phyloP scores from a whole-genome alignment of 2,113 vertebrate species.

The Petrocephalus zakoni region DNA sequence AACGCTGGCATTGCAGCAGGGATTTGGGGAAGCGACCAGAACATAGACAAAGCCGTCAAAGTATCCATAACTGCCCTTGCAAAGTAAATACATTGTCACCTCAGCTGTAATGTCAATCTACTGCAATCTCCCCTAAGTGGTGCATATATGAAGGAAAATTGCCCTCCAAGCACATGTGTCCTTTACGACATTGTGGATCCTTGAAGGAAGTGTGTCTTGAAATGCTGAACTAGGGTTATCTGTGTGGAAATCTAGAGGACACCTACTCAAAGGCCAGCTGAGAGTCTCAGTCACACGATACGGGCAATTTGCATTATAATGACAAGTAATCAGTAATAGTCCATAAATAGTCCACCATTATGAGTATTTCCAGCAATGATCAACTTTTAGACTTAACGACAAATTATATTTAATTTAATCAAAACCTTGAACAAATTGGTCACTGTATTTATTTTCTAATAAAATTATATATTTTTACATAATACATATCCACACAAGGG shows the following conservation, averaged over 20 bases:
- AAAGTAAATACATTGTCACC: background rate
- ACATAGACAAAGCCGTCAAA: background rate
- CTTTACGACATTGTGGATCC: background rate
- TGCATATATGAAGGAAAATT: background rate
- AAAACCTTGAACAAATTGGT: background rate
- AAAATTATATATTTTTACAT: background rate
- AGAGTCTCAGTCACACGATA: background rate
- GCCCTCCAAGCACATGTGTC: background rate
- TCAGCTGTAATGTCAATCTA: background rate
- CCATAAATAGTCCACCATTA: background rate
- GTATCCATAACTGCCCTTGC: background rate
- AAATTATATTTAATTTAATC: background rate
- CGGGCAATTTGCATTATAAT: background rate
- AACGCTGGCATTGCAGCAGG: too few species aligned
- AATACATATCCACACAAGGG: conserved; percentile 26
- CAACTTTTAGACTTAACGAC: background rate
- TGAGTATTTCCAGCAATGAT: background rate
- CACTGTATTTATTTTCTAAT: background rate
- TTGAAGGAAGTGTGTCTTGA: background rate
- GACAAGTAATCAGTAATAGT: background rate
- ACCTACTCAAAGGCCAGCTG: background rate
- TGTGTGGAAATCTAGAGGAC: background rate
- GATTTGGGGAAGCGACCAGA: background rate
- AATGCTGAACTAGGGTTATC: background rate
- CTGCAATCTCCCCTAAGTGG: background rate